A percentile compares a stretch with the other conserved stretches of the same genome.
Conservation (phyloP, 2,888 invertebrate species). For the Tribolium freemani region DNA sequence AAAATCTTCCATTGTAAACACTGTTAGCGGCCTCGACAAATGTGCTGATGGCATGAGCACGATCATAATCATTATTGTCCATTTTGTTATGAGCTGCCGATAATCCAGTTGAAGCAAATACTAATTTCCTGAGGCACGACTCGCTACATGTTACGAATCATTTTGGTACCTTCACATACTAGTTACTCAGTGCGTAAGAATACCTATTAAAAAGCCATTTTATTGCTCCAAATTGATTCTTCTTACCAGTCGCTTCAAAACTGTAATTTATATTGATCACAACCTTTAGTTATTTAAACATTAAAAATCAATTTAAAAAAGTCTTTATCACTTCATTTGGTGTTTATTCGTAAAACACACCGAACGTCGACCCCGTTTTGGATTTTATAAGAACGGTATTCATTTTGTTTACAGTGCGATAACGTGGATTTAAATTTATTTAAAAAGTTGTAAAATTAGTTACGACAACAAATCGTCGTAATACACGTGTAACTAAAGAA, state of each 20-base stretch:
- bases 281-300: constrained; percentile 44
- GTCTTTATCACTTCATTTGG: constrained; percentile 36
- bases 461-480: constrained; percentile 9
- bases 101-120: not conserved
- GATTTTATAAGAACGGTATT: not conserved
- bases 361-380: constrained; percentile 33
- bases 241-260: constrained; percentile 17
- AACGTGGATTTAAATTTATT: constrained; percentile 12
- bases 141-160: not conserved
- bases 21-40: not conserved
- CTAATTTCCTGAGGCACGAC: not conserved
- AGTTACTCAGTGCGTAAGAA: not conserved
- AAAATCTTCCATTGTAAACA: constrained; percentile 24
- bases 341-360: constrained; percentile 36
- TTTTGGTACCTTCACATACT: not conserved
- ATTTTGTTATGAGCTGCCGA: constrained; percentile 3
- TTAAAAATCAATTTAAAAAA: constrained; percentile 44
- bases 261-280: constrained; percentile 33
- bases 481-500: constrained; percentile 27
- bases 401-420: constrained; percentile 19
- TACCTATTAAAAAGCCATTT: constrained; percentile 25
- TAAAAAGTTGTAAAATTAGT: constrained; percentile 25
- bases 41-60: constrained; percentile 6
- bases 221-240: constrained; percentile 29
- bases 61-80: not conserved